Evolutionary conservation across 2,797 vertebrate genomes (phyloP).

Genomic region (Loriculus beryllinus): DNA sequence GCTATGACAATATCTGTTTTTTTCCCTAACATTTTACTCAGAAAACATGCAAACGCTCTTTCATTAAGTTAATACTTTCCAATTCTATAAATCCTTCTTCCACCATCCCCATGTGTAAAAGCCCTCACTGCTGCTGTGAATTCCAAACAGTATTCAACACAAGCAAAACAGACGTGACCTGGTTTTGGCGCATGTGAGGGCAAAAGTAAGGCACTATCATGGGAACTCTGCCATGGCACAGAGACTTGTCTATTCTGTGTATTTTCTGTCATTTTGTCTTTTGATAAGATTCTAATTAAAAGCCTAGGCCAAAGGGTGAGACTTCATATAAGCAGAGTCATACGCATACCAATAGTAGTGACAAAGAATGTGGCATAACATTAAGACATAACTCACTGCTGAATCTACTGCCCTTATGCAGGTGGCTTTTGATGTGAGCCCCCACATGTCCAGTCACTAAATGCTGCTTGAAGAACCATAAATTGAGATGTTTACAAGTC

Average conservation of each 20-base stretch:
- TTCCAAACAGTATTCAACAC: slow-evolving; percentile 27
- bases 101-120: slow-evolving; percentile 28
- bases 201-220: not conserved
- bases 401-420: not conserved
- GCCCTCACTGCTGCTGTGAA: slow-evolving; percentile 21
- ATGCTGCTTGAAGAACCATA: not conserved
- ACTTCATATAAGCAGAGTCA: not conserved
- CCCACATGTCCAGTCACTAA: not conserved
- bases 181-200: not conserved
- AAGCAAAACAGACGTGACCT: not conserved
- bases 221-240: not conserved
- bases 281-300: not conserved
- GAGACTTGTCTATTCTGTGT: not conserved
- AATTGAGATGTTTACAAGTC: not conserved
- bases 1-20: slow-evolving; percentile 14
- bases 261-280: not conserved
- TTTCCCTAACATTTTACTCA: slow-evolving; percentile 13
- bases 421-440: not conserved
- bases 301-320: not conserved
- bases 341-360: not conserved
- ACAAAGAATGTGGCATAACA: not conserved
- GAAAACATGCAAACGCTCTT: slow-evolving; percentile 66
- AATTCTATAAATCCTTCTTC: slow-evolving; percentile 52
- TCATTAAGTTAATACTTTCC: slow-evolving; percentile 58
- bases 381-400: not conserved